phyloP scores from a whole-genome alignment of 2,797 vertebrate genomes.

The Choloepus didactylus region DNA sequence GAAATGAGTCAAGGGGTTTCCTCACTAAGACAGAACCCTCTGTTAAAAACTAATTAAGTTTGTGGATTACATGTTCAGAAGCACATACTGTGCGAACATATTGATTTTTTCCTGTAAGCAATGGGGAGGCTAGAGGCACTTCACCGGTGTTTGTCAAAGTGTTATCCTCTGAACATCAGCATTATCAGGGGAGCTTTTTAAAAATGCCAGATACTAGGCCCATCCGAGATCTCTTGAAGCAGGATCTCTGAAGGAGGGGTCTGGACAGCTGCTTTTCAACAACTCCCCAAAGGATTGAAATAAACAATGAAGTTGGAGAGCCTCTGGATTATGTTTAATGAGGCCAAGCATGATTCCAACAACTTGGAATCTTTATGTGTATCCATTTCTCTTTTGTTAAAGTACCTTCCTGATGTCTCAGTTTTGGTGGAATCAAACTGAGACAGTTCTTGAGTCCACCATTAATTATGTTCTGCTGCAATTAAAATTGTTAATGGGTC shows the following conservation, averaged over 20 bases:
- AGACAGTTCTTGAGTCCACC: background rate
- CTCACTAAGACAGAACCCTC: background rate
- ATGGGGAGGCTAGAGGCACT: background rate
- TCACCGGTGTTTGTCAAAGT: background rate
- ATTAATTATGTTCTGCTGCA: background rate
- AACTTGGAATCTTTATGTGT: background rate
- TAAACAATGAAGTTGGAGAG: background rate
- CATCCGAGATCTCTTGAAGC: background rate
- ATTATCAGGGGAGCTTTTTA: background rate
- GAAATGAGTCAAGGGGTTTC: background rate
- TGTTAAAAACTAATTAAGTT: background rate
- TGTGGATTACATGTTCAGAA: background rate
- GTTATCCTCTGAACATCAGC: background rate
- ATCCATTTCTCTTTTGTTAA: conserved; percentile 9
- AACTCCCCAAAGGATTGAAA: background rate
- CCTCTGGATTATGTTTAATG: background rate
- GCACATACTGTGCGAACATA: background rate
- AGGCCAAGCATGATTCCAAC: background rate
- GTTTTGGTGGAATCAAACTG: conserved; percentile 43
- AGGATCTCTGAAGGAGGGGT: background rate
- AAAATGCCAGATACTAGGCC: background rate
- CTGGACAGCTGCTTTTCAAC: background rate
- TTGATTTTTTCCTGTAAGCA: conserved; percentile 20
- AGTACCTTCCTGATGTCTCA: background rate
- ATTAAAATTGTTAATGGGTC: background rate